A percentile compares a stretch with the other conserved stretches of the same genome.
phyloP scores from a whole-genome alignment of 2,888 invertebrate genomes.

The Gymnoscelis rufifasciata region DNA sequence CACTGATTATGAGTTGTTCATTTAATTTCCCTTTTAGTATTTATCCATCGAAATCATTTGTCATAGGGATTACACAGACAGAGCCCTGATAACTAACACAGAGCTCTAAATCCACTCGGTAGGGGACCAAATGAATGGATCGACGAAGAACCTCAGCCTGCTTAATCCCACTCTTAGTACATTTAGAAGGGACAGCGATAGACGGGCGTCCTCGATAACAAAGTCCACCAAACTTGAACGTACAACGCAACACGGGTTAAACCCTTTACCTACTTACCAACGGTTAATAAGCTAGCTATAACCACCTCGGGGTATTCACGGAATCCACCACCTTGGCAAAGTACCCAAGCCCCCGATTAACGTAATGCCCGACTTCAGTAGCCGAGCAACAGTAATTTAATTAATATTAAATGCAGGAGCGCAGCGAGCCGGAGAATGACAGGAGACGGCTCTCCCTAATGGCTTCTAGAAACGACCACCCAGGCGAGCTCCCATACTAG shows the following conservation, averaged over 20 bases:
- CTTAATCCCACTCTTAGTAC: slow-evolving; percentile 27
- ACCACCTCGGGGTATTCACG: slow-evolving; percentile 14
- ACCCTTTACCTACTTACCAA: slow-evolving; percentile 12
- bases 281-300: slow-evolving; percentile 14
- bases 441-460: slow-evolving; percentile 22
- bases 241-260: slow-evolving; percentile 14
- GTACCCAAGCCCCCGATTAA: slow-evolving; percentile 13
- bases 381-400: slow-evolving; percentile 14
- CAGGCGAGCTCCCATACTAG: no score
- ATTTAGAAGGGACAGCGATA: slow-evolving; percentile 26
- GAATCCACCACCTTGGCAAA: slow-evolving; percentile 15
- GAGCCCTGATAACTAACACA: slow-evolving; percentile 40
- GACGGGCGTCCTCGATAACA: slow-evolving; percentile 15
- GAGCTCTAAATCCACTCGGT: slow-evolving; percentile 40
- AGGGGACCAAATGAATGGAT: slow-evolving; percentile 41
- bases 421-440: slow-evolving; percentile 18
- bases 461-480: slow-evolving; percentile 25
- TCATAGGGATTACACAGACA: slow-evolving; percentile 26
- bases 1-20: no score
- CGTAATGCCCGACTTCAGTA: slow-evolving; percentile 9
- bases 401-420: slow-evolving; percentile 16
- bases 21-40: not conserved
- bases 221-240: slow-evolving; percentile 20
- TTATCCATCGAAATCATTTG: slow-evolving; percentile 31
- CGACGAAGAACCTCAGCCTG: slow-evolving; percentile 37